Evolutionary conservation across 2,113 vertebrate species (phyloP).

Genomic region (Morone saxatilis): DNA sequence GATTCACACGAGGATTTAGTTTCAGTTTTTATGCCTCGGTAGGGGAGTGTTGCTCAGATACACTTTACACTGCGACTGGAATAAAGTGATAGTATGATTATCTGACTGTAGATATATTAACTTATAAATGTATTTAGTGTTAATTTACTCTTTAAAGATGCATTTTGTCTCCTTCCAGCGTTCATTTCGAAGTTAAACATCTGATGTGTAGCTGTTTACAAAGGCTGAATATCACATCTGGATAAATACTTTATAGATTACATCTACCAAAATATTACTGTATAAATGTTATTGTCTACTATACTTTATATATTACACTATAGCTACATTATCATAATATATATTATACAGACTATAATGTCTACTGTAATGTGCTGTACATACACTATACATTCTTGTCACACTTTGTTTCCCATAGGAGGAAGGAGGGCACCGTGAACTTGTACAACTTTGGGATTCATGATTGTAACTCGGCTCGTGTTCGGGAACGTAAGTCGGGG

Average conservation of each 20-base stretch:
- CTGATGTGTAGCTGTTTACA: constrained; percentile 35
- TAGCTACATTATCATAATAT: constrained; percentile 72
- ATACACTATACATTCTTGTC: constrained; percentile 44
- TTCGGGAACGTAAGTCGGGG: constrained; percentile 8
- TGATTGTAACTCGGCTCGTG: constrained; percentile 36
- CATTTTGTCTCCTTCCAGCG: too few relatives aligned
- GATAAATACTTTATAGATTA: constrained; percentile 45
- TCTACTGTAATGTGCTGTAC: constrained; percentile 60
- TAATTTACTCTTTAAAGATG: too few relatives aligned
- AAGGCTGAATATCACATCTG: constrained; percentile 47
- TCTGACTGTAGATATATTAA: too few relatives aligned
- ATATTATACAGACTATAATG: constrained; percentile 62
- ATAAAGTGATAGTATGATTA: too few relatives aligned
- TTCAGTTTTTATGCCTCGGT: too few relatives aligned
- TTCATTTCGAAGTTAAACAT: too few relatives aligned
- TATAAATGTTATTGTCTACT: constrained; percentile 50
- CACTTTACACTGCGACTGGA: too few relatives aligned
- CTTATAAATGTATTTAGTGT: too few relatives aligned
- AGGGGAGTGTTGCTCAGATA: too few relatives aligned
- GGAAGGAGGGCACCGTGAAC: constrained; percentile 26
- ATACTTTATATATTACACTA: constrained; percentile 61
- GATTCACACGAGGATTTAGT: too few relatives aligned
- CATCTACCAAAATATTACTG: constrained; percentile 48
- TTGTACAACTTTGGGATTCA: constrained; percentile 54
- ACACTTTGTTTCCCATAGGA: too few relatives aligned